Base-by-base conservation (phyloP, 2,113 vertebrate species). In the Terrapene triunguis region DNA sequence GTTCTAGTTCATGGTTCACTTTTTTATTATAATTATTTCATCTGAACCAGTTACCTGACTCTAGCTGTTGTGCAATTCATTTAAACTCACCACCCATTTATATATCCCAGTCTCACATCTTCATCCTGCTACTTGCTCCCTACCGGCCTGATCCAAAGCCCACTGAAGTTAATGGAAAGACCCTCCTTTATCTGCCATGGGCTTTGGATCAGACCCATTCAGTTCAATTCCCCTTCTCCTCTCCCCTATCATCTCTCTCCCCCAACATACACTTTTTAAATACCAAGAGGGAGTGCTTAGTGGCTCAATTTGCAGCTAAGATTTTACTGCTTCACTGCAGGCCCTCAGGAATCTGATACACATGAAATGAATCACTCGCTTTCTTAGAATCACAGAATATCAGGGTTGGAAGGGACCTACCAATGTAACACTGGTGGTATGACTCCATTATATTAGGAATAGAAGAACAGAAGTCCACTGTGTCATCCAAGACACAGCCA, bases 321-420 rank as follows among this genome's bases (percentile, higher is more conserved):
- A 1, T 27, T 82, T 24, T 35, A 4, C 59, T 0, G 80, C 16
- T 65, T 53, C 76, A 72, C 80, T 4, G 3, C n/a, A 80, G 27
- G 19, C 4, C 42, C 42, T n/a, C 88, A 55, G 11, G 29, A 22
- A 2, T 0, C 1, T 0, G 5, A 19, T 2, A 1, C 24, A 25
- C 12, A 32, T 2, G 82, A 8, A 53, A 35, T 0, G 25, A 38
- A 38, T 72, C n/a, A 10, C 35, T 1, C 44, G 42, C 38, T 82
- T 69, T 38, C 2, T 2, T 50, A 50, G 50, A 50, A 50, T 50
- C 50, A 50, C 14, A 14, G 13, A 50, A 50, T 50, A 50, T 50
- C 13, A 50, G 50, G 50, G 50, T 50, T 50, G 50, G 50, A 50
- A 50, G 50, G 50, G 50, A 14, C 50, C 85, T 53, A 21, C 29